phyloP scores from a whole-genome alignment of 2,888 invertebrate species.

The Drosophila mettleri region DNA sequence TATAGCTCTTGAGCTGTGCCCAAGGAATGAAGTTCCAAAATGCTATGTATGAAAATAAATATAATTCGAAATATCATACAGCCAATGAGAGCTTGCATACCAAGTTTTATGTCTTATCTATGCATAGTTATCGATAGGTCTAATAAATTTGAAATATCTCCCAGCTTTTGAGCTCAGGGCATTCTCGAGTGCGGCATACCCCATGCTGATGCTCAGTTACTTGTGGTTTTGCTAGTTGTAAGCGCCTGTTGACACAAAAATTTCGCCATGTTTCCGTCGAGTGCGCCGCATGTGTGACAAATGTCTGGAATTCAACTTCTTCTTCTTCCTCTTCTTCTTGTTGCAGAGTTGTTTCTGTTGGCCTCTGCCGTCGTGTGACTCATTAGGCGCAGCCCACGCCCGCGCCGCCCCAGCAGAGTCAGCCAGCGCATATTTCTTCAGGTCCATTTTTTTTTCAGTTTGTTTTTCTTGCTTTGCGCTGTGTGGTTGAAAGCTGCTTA shows the following conservation, averaged over 20 bases:
- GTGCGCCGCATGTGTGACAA: slow-evolving; percentile 78
- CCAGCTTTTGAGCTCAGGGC: not conserved
- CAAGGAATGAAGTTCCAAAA: not conserved
- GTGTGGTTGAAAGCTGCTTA: slow-evolving; percentile 46
- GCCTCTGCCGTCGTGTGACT: slow-evolving; percentile 55
- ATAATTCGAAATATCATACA: not conserved
- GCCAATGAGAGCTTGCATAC: not conserved
- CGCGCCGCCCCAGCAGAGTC: not conserved
- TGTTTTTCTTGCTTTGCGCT: slow-evolving; percentile 4
- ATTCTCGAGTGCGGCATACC: not conserved
- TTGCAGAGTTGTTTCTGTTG: slow-evolving; percentile 19
- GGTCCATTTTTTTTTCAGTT: slow-evolving; percentile 28
- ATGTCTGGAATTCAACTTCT: slow-evolving; percentile 59
- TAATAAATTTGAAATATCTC: not conserved
- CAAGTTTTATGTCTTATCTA: not conserved
- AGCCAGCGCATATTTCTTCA: slow-evolving; percentile 34
- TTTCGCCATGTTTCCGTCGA: slow-evolving; percentile 67
- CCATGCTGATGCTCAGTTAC: not conserved
- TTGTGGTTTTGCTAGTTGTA: slow-evolving; percentile 36
- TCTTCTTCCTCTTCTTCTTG: slow-evolving; percentile 14
- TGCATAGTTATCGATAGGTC: not conserved
- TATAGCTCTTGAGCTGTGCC: not conserved
- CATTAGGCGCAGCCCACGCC: slow-evolving; percentile 58
- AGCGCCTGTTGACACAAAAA: slow-evolving; percentile 72
- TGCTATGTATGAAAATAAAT: not conserved